These are phyloP conservation scores for Drosophila affinis DNA, from an alignment of 2,888 invertebrate species.

Conservation along the genomic window DNA sequence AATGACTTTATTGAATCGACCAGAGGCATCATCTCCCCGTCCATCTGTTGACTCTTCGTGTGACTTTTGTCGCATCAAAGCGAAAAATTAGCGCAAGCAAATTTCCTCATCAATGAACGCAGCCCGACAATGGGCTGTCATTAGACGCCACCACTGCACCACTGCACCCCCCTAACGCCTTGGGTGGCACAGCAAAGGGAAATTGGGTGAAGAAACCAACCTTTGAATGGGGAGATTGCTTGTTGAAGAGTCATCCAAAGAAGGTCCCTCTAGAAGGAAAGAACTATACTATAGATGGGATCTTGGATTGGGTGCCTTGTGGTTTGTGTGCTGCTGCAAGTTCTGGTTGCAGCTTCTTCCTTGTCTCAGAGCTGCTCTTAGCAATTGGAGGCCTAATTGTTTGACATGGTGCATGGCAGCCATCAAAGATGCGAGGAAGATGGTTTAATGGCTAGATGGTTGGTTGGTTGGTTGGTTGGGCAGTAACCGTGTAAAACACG, in stretches of 20 bases:
- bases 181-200: constrained; percentile 37
- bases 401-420: constrained; percentile 16
- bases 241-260: too few relatives aligned
- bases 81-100: constrained; percentile 66
- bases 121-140: constrained; percentile 48
- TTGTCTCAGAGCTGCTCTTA: neutral
- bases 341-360: neutral
- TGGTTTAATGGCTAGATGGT: constrained; percentile 38
- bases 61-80: constrained; percentile 66
- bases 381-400: constrained; percentile 47
- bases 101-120: constrained; percentile 63
- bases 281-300: too few relatives aligned
- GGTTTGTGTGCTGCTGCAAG: neutral
- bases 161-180: too few relatives aligned
- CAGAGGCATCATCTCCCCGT: constrained; percentile 12
- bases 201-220: too few relatives aligned
- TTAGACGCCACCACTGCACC: constrained; percentile 1
- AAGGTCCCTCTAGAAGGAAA: too few relatives aligned
- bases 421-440: constrained; percentile 13
- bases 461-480: constrained; percentile 30
- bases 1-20: constrained; percentile 76
- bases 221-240: neutral
- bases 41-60: constrained; percentile 54
- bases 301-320: neutral
- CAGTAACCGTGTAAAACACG: constrained; percentile 30